Conservation (phyloP, 92 coral and sea anemone species). For the Actinostola sp. region DNA sequence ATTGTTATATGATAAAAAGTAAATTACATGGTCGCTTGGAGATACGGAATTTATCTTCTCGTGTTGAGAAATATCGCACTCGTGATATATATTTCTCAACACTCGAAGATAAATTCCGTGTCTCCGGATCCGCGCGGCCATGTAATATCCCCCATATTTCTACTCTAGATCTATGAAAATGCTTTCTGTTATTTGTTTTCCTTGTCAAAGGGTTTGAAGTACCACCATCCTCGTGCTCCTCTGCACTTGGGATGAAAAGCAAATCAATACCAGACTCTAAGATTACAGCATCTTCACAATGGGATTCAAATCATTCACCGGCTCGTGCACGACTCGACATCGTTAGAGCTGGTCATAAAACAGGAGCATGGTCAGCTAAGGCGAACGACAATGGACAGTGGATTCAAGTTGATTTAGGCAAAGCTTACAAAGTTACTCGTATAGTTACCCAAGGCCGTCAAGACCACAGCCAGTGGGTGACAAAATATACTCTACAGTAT, state of each 20-base stretch:
- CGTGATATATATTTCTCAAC: no score
- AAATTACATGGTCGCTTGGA: no score
- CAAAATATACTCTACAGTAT: not conserved
- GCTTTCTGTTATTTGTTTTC: not conserved
- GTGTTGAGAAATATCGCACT: no score
- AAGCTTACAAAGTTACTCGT: constrained; percentile 17
- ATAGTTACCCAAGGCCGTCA: constrained; percentile 32
- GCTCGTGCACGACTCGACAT: constrained; percentile 17
- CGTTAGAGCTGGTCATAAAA: not conserved
- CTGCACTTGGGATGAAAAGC: constrained; percentile 21
- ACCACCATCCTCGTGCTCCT: not conserved
- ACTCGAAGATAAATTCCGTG: no score
- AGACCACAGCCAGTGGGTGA: constrained; percentile 23
- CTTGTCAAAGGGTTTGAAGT: constrained; percentile 8
- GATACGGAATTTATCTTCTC: no score
- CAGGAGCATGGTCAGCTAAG: constrained; percentile 11
- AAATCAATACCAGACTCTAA: constrained; percentile 9
- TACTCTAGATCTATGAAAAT: no score
- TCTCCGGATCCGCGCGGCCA: no score
- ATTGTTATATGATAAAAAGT: no score
- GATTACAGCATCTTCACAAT: constrained; percentile 20
- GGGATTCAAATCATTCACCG: constrained; percentile 6
- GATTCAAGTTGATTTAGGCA: constrained; percentile 19
- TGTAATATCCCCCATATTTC: no score
- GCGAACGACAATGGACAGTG: constrained; percentile 15